Percentiles rank a stretch among this genome's conserved stretches.
phyloP scores from a whole-genome alignment of 2,888 invertebrate species.

The Dione vanillae region DNA sequence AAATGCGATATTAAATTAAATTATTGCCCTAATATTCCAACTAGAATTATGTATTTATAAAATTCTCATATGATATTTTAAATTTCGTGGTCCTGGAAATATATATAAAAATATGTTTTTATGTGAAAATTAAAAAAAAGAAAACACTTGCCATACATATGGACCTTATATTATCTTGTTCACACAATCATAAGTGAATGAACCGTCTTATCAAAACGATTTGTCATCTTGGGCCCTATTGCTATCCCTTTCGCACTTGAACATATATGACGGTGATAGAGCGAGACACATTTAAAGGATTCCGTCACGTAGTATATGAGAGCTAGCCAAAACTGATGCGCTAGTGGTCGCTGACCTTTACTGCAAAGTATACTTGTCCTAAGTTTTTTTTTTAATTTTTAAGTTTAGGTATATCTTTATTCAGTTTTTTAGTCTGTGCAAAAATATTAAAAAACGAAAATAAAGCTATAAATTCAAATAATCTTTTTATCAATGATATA shows the following conservation, averaged over 20 bases:
- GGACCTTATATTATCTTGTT: conserved; percentile 29
- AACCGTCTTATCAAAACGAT: conserved; percentile 51
- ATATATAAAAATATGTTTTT: neutral
- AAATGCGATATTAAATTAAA: neutral
- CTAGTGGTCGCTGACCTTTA: conserved; percentile 61
- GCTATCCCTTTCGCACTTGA: conserved; percentile 54
- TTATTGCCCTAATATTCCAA: neutral
- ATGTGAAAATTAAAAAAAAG: neutral
- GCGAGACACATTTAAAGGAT: conserved; percentile 71
- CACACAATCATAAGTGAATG: conserved; percentile 46
- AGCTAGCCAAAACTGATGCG: conserved; percentile 73
- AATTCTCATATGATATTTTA: neutral
- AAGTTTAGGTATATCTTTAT: too few species aligned
- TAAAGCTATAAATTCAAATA: neutral
- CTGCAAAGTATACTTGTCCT: conserved; percentile 54
- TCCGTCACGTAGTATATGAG: conserved; percentile 73
- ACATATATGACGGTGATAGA: conserved; percentile 53
- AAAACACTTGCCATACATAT: conserved; percentile 24
- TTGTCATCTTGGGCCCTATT: conserved; percentile 52
- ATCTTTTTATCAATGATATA: conserved; percentile 7
- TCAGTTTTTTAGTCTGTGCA: too few species aligned
- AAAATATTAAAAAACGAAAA: too few species aligned
- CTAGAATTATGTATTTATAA: neutral
- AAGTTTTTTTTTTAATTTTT: conserved; percentile 9
- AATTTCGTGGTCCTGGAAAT: too few species aligned